Percentiles rank a stretch among this genome's conserved stretches.
Evolutionary conservation across 2,113 vertebrate species (phyloP).

Genomic region (Sphaerodactylus townsendi): DNA sequence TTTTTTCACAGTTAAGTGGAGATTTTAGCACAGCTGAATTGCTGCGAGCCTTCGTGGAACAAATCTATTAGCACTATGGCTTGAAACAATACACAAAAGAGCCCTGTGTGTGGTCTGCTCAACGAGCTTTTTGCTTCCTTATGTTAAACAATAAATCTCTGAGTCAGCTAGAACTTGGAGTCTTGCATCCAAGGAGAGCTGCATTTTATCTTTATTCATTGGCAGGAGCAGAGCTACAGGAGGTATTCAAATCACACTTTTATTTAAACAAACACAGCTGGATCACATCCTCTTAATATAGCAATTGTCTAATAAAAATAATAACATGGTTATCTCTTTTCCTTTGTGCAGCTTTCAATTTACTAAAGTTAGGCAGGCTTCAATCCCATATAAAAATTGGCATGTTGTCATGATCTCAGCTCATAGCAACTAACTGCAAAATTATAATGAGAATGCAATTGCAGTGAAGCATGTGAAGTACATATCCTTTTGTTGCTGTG

Average conservation of each 20-base stretch:
- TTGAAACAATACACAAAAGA: constrained; percentile 85
- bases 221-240: constrained; percentile 84
- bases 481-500: constrained; percentile 80
- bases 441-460: constrained; percentile 83
- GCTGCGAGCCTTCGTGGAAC: constrained; percentile 78
- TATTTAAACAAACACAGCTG: constrained; percentile 91
- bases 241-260: constrained; percentile 88
- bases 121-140: constrained; percentile 78
- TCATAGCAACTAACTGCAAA: constrained; percentile 85
- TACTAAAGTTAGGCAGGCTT: constrained; percentile 85
- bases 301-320: constrained; percentile 87
- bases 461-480: constrained; percentile 80
- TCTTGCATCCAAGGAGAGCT: constrained; percentile 72
- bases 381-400: constrained; percentile 81
- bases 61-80: constrained; percentile 82
- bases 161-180: constrained; percentile 78
- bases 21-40: constrained; percentile 82
- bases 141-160: constrained; percentile 84
- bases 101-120: constrained; percentile 82
- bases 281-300: constrained; percentile 84
- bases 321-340: constrained; percentile 85
- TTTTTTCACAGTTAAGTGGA: constrained; percentile 83
- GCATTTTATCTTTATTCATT: constrained; percentile 85
- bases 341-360: constrained; percentile 85
- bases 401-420: constrained; percentile 84